A percentile compares a stretch with the other conserved stretches of the same genome.
Evolutionary conservation across 92 coral and sea anemone genomes (phyloP).

Genomic region (Chrysogorgia sp.): DNA sequence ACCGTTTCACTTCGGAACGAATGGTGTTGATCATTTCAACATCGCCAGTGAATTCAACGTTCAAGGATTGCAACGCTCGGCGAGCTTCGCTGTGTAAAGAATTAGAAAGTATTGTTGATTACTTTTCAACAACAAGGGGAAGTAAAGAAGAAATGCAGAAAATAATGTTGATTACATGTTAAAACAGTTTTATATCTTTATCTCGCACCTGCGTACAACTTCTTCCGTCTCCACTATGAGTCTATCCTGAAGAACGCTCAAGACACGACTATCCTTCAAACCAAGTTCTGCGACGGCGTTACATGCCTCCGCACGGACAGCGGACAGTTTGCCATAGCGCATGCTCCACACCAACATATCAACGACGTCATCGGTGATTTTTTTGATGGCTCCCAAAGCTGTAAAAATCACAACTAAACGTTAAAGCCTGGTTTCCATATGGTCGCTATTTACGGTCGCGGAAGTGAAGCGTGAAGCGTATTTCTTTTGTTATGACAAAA

Average conservation of each 20-base stretch:
- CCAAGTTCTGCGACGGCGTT: slow-evolving; percentile 86
- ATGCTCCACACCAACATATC: slow-evolving; percentile 88
- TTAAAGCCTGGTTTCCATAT: too few relatives aligned
- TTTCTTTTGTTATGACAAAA: too few relatives aligned
- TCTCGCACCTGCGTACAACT: slow-evolving; percentile 82
- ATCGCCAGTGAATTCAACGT: slow-evolving; percentile 89
- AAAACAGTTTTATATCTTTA: too few relatives aligned
- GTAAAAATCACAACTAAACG: too few relatives aligned
- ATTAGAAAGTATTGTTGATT: neutral
- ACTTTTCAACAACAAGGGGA: too few relatives aligned
- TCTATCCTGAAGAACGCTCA: slow-evolving; percentile 87
- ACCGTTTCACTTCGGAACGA: slow-evolving; percentile 75
- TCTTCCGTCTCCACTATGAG: slow-evolving; percentile 92
- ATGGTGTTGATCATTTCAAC: slow-evolving; percentile 94
- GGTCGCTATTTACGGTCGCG: too few relatives aligned
- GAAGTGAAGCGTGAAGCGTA: too few relatives aligned
- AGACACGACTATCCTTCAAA: slow-evolving; percentile 72
- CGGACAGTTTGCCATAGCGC: slow-evolving; percentile 91
- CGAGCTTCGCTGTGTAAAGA: slow-evolving; percentile 74
- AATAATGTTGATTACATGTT: too few relatives aligned
- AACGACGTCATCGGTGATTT: slow-evolving; percentile 73
- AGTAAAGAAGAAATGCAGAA: too few relatives aligned
- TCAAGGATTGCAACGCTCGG: slow-evolving; percentile 72
- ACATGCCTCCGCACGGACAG: slow-evolving; percentile 99
- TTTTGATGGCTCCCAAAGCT: slow-evolving; percentile 81